phyloP scores from a whole-genome alignment of 2,888 invertebrate species.

The Tubulanus polymorphus region DNA sequence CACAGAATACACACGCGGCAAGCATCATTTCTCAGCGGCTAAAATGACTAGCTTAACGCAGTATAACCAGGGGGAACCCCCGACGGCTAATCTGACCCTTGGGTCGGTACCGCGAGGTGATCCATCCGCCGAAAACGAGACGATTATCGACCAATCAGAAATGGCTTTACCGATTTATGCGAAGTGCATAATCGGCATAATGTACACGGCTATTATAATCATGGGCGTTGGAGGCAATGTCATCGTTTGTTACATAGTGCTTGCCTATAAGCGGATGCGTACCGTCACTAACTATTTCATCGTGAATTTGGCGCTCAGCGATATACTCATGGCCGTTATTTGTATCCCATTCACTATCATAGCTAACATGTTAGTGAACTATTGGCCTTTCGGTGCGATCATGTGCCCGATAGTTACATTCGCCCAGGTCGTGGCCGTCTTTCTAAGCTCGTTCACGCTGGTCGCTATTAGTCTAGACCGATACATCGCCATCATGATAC shows the following conservation, averaged over 20 bases:
- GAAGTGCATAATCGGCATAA: not conserved
- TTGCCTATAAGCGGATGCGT: conserved; percentile 78
- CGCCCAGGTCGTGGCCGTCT: conserved; percentile 61
- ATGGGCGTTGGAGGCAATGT: conserved; percentile 55
- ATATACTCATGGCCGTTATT: conserved; percentile 54
- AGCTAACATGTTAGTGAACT: conserved; percentile 69
- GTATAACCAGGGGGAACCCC: too few relatives aligned
- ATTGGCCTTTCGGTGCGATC: conserved; percentile 82
- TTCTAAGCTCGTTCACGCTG: conserved; percentile 82
- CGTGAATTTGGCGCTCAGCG: conserved; percentile 51
- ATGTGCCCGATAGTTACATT: conserved; percentile 82
- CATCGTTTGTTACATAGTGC: conserved; percentile 79
- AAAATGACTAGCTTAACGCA: too few relatives aligned
- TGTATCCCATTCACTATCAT: conserved; percentile 62
- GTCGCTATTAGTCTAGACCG: conserved; percentile 87
- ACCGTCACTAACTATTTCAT: conserved; percentile 78
- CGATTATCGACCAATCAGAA: not conserved
- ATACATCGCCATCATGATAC: conserved; percentile 86
- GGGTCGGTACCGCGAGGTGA: too few relatives aligned
- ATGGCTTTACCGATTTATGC: not conserved
- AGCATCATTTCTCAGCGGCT: too few relatives aligned
- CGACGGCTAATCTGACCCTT: too few relatives aligned
- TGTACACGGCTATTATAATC: conserved; percentile 52
- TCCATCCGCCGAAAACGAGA: not conserved
- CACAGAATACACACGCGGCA: too few relatives aligned